phyloP scores from a whole-genome alignment of 92 coral and sea anemone genomes.

The Muricea muricata region DNA sequence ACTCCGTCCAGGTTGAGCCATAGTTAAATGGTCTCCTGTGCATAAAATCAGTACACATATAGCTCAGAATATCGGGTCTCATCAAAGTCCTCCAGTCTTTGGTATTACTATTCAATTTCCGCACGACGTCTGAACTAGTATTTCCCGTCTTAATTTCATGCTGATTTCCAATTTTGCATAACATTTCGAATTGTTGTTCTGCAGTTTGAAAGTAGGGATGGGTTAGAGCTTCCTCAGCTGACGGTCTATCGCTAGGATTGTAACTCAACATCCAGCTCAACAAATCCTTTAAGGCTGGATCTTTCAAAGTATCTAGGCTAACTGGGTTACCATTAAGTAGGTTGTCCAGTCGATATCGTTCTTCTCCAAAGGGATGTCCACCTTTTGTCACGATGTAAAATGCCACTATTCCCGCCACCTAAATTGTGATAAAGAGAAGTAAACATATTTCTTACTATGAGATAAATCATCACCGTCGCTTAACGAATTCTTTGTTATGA shows the following conservation, averaged over 20 bases:
- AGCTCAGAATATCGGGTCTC: too few relatives aligned
- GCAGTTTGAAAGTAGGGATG: background rate
- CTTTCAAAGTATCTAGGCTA: background rate
- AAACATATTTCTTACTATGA: too few relatives aligned
- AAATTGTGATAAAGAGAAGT: too few relatives aligned
- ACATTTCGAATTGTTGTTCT: too few relatives aligned
- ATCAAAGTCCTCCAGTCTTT: too few relatives aligned
- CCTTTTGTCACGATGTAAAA: background rate
- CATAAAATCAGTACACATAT: too few relatives aligned
- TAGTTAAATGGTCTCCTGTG: too few relatives aligned
- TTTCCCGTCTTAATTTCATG: background rate
- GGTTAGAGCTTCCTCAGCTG: background rate
- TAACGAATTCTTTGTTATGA: too few relatives aligned
- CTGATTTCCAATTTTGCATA: background rate
- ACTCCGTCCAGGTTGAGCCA: too few relatives aligned
- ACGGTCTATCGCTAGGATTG: background rate
- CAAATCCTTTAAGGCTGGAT: background rate
- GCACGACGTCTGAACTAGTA: background rate
- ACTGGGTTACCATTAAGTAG: constrained; percentile 4
- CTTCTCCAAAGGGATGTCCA: background rate
- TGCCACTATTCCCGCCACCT: background rate
- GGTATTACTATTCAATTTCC: background rate
- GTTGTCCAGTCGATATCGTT: background rate
- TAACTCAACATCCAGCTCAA: too few relatives aligned
- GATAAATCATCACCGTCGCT: too few relatives aligned